phyloP scores from a whole-genome alignment of 2,113 vertebrate species.

The Strix uralensis region DNA sequence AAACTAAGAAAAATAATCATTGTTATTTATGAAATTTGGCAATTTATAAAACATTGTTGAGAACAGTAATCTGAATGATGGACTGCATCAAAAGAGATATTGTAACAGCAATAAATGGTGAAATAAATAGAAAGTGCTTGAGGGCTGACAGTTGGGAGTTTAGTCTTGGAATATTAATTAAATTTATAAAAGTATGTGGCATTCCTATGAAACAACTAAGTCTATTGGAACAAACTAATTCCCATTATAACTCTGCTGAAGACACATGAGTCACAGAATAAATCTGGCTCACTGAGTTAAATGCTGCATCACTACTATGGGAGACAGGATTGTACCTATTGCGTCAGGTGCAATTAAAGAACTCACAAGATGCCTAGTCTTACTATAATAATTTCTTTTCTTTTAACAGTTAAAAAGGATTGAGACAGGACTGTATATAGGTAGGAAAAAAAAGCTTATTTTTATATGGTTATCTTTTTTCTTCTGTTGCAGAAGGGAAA shows the following conservation, averaged over 20 bases:
- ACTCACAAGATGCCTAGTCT: not conserved
- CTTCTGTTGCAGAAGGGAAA: not conserved
- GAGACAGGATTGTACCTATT: not conserved
- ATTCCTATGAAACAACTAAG: slow-evolving; percentile 26
- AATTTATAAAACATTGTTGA: slow-evolving; percentile 2
- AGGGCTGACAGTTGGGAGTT: not conserved
- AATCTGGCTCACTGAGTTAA: slow-evolving; percentile 9
- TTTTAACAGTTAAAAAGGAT: not conserved
- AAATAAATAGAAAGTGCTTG: slow-evolving; percentile 28
- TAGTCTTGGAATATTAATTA: slow-evolving; percentile 39
- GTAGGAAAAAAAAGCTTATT: not conserved
- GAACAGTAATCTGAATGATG: not conserved
- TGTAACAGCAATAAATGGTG: not conserved
- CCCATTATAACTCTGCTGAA: not conserved
- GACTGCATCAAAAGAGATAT: not conserved
- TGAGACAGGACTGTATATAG: not conserved
- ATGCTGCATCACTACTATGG: slow-evolving; percentile 4
- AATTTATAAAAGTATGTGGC: not conserved
- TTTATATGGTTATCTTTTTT: not conserved
- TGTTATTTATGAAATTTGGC: not conserved
- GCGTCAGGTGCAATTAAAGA: not conserved
- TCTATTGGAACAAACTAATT: slow-evolving; percentile 1
- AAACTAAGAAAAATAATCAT: not conserved
- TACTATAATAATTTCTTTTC: not conserved
- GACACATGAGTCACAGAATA: slow-evolving; percentile 21